A percentile compares a stretch with the other conserved stretches of the same genome.
These are phyloP conservation scores for Paramisgurnus dabryanus DNA, from an alignment of 2,113 vertebrate genomes.

Conservation along the genomic window DNA sequence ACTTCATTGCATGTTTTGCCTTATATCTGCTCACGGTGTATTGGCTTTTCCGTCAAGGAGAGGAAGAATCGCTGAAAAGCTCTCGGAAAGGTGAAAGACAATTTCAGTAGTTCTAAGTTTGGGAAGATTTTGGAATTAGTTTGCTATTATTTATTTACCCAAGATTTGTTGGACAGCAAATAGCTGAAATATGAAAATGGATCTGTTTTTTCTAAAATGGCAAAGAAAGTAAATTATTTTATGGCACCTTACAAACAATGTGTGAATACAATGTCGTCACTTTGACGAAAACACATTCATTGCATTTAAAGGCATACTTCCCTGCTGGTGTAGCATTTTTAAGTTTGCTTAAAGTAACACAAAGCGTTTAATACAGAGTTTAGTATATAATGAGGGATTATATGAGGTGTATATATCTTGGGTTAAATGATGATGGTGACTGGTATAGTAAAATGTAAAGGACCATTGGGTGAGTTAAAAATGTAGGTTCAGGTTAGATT, in stretches of 20 bases:
- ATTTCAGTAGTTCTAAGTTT: background rate
- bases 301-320: no score
- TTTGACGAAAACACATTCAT: no score
- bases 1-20: constrained; percentile 86
- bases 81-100: constrained; percentile 40
- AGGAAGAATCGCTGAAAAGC: constrained; percentile 73
- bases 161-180: no score
- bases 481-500: background rate
- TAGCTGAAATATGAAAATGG: background rate
- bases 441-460: background rate
- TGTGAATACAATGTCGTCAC: no score
- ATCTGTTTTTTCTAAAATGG: background rate
- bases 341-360: no score
- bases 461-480: background rate
- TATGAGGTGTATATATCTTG: background rate
- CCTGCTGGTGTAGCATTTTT: no score
- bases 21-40: constrained; percentile 87
- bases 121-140: background rate
- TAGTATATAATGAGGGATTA: background rate
- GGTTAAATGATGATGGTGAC: background rate
- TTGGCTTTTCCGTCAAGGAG: constrained; percentile 81
- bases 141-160: background rate
- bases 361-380: no score
- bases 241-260: background rate
- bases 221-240: background rate